Percentiles rank a stretch among this genome's conserved stretches.
phyloP scores from a whole-genome alignment of 2,888 invertebrate species.

The Balanococcus diminutus region DNA sequence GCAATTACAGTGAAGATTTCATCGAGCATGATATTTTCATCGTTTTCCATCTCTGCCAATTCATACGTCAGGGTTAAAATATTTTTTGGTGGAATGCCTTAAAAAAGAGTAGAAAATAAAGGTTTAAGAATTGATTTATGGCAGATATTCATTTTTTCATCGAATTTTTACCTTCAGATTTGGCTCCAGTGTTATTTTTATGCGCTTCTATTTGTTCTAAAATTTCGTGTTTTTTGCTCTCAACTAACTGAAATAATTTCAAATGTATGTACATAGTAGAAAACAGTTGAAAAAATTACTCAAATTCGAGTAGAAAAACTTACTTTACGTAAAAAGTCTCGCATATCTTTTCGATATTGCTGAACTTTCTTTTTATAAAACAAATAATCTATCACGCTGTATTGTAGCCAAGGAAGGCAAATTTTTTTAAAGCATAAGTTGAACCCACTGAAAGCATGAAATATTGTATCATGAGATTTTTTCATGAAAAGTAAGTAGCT shows the following conservation, averaged over 20 bases:
- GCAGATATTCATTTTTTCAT: neutral
- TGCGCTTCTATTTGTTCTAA: neutral
- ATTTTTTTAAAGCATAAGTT: neutral
- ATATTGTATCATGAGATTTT: neutral
- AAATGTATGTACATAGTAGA: no score
- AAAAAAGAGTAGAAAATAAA: neutral
- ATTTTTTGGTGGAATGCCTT: neutral
- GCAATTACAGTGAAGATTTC: slow-evolving; percentile 57
- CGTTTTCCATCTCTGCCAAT: neutral
- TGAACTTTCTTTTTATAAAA: neutral
- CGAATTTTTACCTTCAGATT: neutral
- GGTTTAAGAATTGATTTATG: neutral
- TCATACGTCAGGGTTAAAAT: neutral
- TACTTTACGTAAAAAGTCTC: neutral
- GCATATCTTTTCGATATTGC: neutral
- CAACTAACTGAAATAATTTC: neutral
- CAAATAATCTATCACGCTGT: neutral
- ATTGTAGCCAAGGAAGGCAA: neutral
- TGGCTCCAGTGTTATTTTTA: neutral
- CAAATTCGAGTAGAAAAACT: no score
- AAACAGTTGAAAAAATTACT: no score
- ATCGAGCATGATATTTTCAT: slow-evolving; percentile 33
- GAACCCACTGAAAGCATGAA: neutral
- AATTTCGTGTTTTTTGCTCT: neutral
- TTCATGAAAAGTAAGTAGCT: no score